These are phyloP conservation scores for Achroia grisella DNA, from an alignment of 1,140 invertebrate genomes.

Conservation along the genomic window DNA sequence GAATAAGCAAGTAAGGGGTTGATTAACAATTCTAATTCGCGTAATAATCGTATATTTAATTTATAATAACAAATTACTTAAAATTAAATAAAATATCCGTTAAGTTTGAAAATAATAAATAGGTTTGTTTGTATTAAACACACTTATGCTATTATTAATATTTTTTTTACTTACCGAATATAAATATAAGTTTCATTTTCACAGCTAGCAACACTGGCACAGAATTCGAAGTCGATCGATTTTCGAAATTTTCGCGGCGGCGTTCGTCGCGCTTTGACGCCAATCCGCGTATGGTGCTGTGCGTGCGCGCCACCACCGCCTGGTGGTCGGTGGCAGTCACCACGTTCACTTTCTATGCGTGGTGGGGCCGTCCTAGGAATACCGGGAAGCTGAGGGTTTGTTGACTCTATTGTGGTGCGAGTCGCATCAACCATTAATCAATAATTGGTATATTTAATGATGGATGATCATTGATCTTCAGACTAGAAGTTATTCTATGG, in stretches of 20 bases:
- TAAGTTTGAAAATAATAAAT: too few species aligned
- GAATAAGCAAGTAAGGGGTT: too few species aligned
- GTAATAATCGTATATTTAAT: too few species aligned
- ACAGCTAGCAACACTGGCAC: constrained; percentile 31
- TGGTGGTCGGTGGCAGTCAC: constrained; percentile 1
- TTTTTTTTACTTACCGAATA: constrained; percentile 39
- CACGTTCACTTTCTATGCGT: constrained; percentile 54
- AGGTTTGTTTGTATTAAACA: too few species aligned
- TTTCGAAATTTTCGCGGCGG: constrained; percentile 26
- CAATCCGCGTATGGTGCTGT: constrained; percentile 38
- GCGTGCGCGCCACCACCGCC: constrained; percentile 4
- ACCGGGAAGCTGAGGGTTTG: constrained; percentile 45
- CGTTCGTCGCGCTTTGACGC: constrained; percentile 46
- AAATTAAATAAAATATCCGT: too few species aligned
- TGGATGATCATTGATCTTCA: background rate
- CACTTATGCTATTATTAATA: background rate
- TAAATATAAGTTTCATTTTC: constrained; percentile 40
- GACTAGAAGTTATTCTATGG: too few species aligned
- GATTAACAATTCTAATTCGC: too few species aligned
- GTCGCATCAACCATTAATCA: background rate
- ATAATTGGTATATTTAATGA: constrained; percentile 18
- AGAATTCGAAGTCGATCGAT: constrained; percentile 18
- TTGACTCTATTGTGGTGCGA: constrained; percentile 30
- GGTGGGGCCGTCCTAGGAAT: constrained; percentile 34
- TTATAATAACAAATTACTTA: too few species aligned